Percentiles rank a stretch among this genome's conserved stretches.
These are phyloP conservation scores for Heliornis fulica DNA, from an alignment of 2,113 vertebrate genomes.

Conservation along the genomic window DNA sequence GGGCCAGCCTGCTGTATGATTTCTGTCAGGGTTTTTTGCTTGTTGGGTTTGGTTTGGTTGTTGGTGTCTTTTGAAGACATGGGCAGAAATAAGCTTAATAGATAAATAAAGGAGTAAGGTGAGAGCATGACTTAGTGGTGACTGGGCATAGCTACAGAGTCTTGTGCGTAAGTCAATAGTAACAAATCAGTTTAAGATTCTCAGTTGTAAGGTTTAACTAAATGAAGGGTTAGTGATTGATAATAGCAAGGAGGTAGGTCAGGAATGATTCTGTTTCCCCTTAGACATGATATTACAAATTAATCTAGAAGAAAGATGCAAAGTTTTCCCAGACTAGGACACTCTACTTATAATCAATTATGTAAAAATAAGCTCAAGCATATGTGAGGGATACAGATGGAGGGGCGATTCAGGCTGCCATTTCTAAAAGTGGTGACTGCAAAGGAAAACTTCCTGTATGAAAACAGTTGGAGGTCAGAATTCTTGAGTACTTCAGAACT, in stretches of 20 bases:
- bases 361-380: not conserved
- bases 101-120: not conserved
- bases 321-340: not conserved
- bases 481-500: not conserved
- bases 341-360: not conserved
- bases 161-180: not conserved
- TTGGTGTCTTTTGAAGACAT: not conserved
- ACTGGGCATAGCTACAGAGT: not conserved
- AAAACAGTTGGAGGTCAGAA: not conserved
- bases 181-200: not conserved
- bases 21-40: not conserved
- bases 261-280: not conserved
- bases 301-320: not conserved
- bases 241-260: not conserved
- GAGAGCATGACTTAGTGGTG: not conserved
- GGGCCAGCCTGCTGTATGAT: not conserved
- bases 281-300: not conserved
- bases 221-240: not conserved
- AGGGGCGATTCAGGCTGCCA: not conserved
- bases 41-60: not conserved
- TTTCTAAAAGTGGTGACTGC: not conserved
- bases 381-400: not conserved
- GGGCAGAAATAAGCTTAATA: not conserved
- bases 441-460: not conserved
- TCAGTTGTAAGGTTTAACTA: not conserved